Evolutionary conservation across 2,888 invertebrate species (phyloP).

Genomic region (Notodonta dromedarius): DNA sequence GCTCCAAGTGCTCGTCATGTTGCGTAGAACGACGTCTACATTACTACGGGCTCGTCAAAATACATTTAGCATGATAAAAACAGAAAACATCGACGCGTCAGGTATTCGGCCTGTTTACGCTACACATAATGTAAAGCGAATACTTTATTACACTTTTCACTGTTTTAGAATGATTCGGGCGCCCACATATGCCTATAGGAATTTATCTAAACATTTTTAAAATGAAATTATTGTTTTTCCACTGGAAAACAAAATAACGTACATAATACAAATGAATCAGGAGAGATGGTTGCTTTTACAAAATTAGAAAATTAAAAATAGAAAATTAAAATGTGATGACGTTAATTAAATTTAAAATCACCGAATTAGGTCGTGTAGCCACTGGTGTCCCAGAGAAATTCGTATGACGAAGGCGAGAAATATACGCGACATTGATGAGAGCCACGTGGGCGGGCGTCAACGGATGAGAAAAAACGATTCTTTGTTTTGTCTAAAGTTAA

Average conservation of each 20-base stretch:
- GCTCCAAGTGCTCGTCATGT: constrained; percentile 44
- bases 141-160: constrained; percentile 36
- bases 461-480: constrained; percentile 44
- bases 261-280: too few species aligned
- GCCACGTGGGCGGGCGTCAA: constrained; percentile 61
- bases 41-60: constrained; percentile 52
- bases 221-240: not conserved
- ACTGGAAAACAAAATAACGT: too few species aligned
- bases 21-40: constrained; percentile 50
- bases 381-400: constrained; percentile 55
- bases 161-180: constrained; percentile 26
- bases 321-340: not conserved
- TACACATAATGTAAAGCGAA: constrained; percentile 36
- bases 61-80: constrained; percentile 57
- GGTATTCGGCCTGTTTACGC: constrained; percentile 54
- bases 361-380: constrained; percentile 57
- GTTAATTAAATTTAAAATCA: constrained; percentile 33
- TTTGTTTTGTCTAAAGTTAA: constrained; percentile 17
- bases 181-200: constrained; percentile 13
- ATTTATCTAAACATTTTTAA: constrained; percentile 6
- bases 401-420: constrained; percentile 52
- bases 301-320: too few species aligned
- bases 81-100: constrained; percentile 54
- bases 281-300: too few species aligned
- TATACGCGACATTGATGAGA: constrained; percentile 65